Conservation (phyloP, 2,888 invertebrate genomes). For the Hesperia comma region DNA sequence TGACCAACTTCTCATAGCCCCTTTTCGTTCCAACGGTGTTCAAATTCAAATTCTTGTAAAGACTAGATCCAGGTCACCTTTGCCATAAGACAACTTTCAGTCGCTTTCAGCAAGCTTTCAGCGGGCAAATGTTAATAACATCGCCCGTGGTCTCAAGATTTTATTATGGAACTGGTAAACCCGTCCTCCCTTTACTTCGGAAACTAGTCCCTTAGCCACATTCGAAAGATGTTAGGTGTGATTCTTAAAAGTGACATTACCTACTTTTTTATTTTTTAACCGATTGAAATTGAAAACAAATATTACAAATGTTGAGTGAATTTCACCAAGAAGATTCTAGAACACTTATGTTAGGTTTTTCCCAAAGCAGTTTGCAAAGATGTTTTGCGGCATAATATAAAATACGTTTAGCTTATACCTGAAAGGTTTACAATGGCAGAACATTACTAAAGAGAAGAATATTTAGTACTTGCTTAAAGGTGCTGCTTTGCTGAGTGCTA, state of each 20-base stretch:
- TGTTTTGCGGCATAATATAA: background rate
- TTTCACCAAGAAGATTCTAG: no score
- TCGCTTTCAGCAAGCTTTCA: constrained; percentile 32
- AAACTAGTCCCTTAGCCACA: no score
- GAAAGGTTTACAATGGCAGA: constrained; percentile 17
- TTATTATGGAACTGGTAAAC: constrained; percentile 14
- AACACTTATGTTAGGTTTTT: background rate
- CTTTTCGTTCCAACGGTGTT: constrained; percentile 31
- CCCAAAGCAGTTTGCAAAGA: background rate
- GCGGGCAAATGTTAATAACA: constrained; percentile 33
- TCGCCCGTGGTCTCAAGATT: constrained; percentile 16
- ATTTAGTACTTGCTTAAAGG: constrained; percentile 49
- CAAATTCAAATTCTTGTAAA: constrained; percentile 33
- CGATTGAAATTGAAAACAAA: no score
- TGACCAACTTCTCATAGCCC: constrained; percentile 31
- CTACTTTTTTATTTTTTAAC: no score
- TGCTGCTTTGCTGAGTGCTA: constrained; percentile 46
- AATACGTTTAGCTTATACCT: constrained; percentile 5
- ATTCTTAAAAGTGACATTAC: no score
- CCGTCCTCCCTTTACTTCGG: no score
- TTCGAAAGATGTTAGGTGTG: no score
- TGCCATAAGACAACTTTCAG: constrained; percentile 32
- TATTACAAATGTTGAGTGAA: no score
- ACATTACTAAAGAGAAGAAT: constrained; percentile 56
- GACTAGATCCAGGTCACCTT: constrained; percentile 34